Evolutionary conservation across 2,888 invertebrate genomes (phyloP).

Genomic region (Hirtodrosophila alboralis): DNA sequence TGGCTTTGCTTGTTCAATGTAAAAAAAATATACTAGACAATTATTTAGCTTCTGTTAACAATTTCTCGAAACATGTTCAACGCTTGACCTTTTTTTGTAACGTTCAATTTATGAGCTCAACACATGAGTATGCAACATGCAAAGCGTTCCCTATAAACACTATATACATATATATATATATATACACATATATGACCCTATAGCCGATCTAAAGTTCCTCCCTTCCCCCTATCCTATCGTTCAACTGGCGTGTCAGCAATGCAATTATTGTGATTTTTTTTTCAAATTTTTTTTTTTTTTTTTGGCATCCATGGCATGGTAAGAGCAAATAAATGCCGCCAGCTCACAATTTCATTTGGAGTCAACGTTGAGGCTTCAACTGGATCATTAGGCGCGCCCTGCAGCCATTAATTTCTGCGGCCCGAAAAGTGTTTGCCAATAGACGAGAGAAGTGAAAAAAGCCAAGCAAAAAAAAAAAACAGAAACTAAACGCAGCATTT

Average conservation of each 20-base stretch:
- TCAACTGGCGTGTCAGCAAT: conserved; percentile 66
- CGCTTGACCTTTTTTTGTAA: conserved; percentile 67
- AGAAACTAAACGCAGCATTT: conserved; percentile 73
- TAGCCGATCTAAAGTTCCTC: conserved; percentile 16
- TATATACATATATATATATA: conserved; percentile 22
- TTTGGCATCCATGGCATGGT: conserved; percentile 49
- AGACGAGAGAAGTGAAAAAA: conserved; percentile 27
- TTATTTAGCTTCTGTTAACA: conserved; percentile 53
- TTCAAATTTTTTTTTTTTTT: too few relatives aligned
- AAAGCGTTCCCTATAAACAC: conserved; percentile 65
- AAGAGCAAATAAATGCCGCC: conserved; percentile 63
- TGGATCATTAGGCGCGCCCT: conserved; percentile 73
- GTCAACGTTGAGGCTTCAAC: conserved; percentile 49
- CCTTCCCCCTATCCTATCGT: conserved; percentile 1
- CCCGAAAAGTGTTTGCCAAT: conserved; percentile 69
- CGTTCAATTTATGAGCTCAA: conserved; percentile 59
- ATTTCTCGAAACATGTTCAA: conserved; percentile 58
- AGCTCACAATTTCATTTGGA: conserved; percentile 69
- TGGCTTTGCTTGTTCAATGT: conserved; percentile 7
- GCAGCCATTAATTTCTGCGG: conserved; percentile 67
- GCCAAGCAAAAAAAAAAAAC: conserved; percentile 27
- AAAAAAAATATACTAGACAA: conserved; percentile 41
- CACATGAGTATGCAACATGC: conserved; percentile 63
- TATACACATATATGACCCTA: conserved; percentile 24
- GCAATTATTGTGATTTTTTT: conserved; percentile 71